Conservation (phyloP, 2,113 vertebrate genomes). For the Misgurnus anguillicaudatus region DNA sequence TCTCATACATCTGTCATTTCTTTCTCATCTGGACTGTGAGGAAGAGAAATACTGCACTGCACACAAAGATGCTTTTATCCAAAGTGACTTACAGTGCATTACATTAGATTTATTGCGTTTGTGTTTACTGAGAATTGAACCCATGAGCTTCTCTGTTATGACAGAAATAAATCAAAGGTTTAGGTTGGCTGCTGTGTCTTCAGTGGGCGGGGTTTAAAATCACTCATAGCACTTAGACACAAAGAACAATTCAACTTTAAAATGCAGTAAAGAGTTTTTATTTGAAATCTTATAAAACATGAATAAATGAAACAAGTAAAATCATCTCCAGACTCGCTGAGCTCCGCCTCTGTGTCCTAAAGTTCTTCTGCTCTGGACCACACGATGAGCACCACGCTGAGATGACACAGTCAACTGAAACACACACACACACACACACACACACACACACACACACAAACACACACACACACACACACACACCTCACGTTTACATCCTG, state of each 20-base stretch:
- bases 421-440: constrained; percentile 25
- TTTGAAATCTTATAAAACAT: constrained; percentile 3
- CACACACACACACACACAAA: not conserved
- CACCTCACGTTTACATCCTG: not conserved
- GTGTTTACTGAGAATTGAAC: too few species aligned
- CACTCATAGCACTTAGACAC: not conserved
- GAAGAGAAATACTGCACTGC: too few species aligned
- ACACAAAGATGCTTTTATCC: too few species aligned
- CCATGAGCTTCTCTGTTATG: too few species aligned
- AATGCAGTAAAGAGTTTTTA: not conserved
- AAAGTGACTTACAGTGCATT: too few species aligned
- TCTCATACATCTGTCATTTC: too few species aligned
- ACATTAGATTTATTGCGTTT: too few species aligned
- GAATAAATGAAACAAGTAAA: not conserved
- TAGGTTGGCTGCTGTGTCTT: not conserved
- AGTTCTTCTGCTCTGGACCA: not conserved
- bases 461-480: constrained; percentile 16
- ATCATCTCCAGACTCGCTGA: constrained; percentile 37
- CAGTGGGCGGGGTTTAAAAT: too few species aligned
- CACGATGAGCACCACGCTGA: not conserved
- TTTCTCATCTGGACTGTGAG: too few species aligned
- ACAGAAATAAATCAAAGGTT: too few species aligned
- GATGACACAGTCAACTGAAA: not conserved
- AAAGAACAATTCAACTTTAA: not conserved
- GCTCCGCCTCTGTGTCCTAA: constrained; percentile 30